Conservation (phyloP, 2,797 vertebrate genomes). For the Melanotaenia trifasciata region DNA sequence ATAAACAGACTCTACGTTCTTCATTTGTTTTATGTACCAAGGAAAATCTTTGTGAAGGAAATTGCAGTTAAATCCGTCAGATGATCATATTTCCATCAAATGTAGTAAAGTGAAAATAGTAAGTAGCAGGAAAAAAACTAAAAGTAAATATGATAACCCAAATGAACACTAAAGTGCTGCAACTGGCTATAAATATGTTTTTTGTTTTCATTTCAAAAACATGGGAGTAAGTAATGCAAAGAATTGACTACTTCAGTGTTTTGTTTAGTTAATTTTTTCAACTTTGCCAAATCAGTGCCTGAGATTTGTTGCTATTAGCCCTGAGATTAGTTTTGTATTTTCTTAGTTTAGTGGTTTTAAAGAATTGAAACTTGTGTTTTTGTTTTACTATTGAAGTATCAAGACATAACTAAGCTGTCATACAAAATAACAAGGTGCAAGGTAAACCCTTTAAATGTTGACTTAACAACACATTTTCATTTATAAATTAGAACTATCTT, state of each 20-base stretch:
- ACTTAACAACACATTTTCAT: slow-evolving; percentile 36
- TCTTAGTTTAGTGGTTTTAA: not conserved
- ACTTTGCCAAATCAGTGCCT: not conserved
- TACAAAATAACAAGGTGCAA: not conserved
- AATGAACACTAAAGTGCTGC: not conserved
- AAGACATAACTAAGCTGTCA: not conserved
- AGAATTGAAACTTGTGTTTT: not conserved
- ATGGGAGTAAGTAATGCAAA: not conserved
- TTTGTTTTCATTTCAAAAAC: not conserved
- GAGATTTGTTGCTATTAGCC: not conserved
- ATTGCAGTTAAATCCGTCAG: not conserved
- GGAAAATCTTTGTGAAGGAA: not conserved
- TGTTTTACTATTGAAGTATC: not conserved
- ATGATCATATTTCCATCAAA: not conserved
- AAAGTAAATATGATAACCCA: not conserved
- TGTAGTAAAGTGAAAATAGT: not conserved
- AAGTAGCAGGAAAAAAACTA: not conserved
- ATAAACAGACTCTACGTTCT: not conserved
- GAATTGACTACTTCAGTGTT: not conserved
- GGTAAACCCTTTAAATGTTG: slow-evolving; percentile 7
- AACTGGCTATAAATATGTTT: not conserved
- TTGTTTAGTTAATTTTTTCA: not conserved
- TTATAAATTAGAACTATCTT: slow-evolving; percentile 31
- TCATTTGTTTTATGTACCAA: not conserved
- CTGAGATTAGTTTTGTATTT: not conserved